Evolutionary conservation across 2,113 vertebrate genomes (phyloP), one percentile per base, ranked within the genome.

Genomic region (Tupaia chinensis): DNA sequence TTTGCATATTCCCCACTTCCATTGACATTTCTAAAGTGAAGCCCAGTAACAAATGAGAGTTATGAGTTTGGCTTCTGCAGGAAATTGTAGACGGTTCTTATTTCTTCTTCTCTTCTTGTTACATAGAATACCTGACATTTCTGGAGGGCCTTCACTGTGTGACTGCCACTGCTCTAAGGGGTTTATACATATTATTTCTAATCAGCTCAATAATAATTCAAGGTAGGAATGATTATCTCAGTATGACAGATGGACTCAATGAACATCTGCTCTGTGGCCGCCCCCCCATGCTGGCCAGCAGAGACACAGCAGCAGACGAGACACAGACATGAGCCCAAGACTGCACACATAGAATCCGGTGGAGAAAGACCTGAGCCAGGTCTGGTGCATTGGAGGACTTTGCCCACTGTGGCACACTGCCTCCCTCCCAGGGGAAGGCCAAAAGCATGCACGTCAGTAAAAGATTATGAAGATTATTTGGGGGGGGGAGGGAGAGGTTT

Each of bases 1-100:
- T 98, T 97, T 98, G 91, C 96, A 97, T 97, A 95, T 94, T 89
- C 92, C 80, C 69, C 20, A 22, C 29, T 32, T 81, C 61, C 89
- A 70, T 91, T 95, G 93, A 76, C 91, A 94, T 96, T 97, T 95
- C 81, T 82, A 81, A 95, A 87, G 76, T 44, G 93, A 96, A 93
- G 90, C 93, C 91, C 93, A 87, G 78, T 68, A 79, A 86, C 34
- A 61, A 32, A 44, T 32, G 58, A 85, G 91, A 87, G 65, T 84
- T 87, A 23, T 0, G 66, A 68, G 69, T 80, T 87, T 27, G 53
- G 56, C 87, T 89, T 95, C 81, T 23, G 10, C 78, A 65, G 81
- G 44, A 95, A 68, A 53, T 76, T 66, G 27, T 22, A 56, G 85
- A 78, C 32, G 44, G 32, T 70, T 83, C 79, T 95, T 82, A 86